A percentile compares a stretch with the other conserved stretches of the same genome.
These are phyloP conservation scores for Erebia ligea DNA, from an alignment of 2,888 invertebrate species.

Conservation along the genomic window DNA sequence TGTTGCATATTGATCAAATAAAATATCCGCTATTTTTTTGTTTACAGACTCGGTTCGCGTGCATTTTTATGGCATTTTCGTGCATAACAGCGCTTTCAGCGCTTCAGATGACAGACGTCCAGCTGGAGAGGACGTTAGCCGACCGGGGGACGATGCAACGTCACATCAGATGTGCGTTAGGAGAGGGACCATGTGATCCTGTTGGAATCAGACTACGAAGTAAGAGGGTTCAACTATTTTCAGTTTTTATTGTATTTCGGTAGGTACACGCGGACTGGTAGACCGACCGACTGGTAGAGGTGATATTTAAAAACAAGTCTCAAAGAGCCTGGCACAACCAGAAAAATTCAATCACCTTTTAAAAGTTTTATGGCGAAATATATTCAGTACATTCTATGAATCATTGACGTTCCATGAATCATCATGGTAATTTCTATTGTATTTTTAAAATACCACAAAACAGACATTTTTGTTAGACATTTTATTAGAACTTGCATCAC, in stretches of 20 bases:
- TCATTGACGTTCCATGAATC: background rate
- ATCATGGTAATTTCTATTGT: background rate
- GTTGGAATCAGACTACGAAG: constrained; percentile 88
- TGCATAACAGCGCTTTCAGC: constrained; percentile 45
- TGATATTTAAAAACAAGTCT: too few species aligned
- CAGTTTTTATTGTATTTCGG: too few species aligned
- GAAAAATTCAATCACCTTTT: background rate
- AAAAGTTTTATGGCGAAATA: background rate
- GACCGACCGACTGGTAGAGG: too few species aligned
- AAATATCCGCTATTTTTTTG: constrained; percentile 1
- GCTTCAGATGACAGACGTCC: constrained; percentile 84
- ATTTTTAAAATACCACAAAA: too few species aligned
- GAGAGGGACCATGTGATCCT: constrained; percentile 88
- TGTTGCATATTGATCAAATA: too few species aligned
- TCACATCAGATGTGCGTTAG: constrained; percentile 88
- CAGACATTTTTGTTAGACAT: too few species aligned
- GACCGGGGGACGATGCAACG: constrained; percentile 86
- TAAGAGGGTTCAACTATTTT: constrained; percentile 61
- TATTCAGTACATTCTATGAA: background rate
- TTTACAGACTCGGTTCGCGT: too few species aligned
- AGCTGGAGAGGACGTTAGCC: constrained; percentile 85
- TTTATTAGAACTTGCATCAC: too few species aligned
- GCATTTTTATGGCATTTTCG: constrained; percentile 36
- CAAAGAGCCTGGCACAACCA: background rate
- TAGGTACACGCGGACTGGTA: too few species aligned